Evolutionary conservation across 1,140 invertebrate species (phyloP), one percentile per base, ranked within the genome.

Genomic region (Palaemon carinicauda): DNA sequence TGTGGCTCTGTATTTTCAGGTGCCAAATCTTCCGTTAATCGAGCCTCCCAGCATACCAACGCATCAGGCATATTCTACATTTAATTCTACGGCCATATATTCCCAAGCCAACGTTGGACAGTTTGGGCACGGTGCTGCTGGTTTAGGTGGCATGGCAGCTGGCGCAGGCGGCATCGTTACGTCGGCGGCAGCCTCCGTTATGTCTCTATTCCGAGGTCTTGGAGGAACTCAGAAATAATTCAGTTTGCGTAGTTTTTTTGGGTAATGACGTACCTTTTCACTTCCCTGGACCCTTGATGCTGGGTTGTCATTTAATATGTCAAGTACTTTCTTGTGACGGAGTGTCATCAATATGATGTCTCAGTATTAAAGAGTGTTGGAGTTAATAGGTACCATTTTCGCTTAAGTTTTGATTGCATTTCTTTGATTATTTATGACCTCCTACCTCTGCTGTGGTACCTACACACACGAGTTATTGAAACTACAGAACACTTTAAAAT

Each of bases 171-270:
- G 84, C n/a, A 56, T 86, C 24, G 77, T 86, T 12, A 73, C 84
- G 12, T 86, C 84, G 1, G 84, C 84, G 10, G 84, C 84, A 21
- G 84, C 84, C 3, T 86, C 84, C 2, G 84, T 86, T 1, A 80
- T 86, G 19, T 86, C 84, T 31, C 65, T 86, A 0, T 80, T 86
- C 41, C 12, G 84, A 53, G 84, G 84, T 15, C 54, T 86, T 53
- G 77, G 77, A 51, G 82, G 82, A 33, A 52, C 41, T 41, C 82
- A 85, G 1, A 73, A 85, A 12, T 78, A 79, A 53, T 84, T 56
- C 41, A 41, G 41, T 7, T 41, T 15, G n/a, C 7, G 24, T 24
- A 27, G n/a, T 14, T 1, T 69, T 69, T 4, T 21, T 24, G 4
- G 7, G 24, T 27, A 27, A 31, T 69, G n/a, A 31, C 10, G 12